These are phyloP conservation scores for Argyrosomus japonicus DNA, from an alignment of 2,113 vertebrate species.

Conservation along the genomic window DNA sequence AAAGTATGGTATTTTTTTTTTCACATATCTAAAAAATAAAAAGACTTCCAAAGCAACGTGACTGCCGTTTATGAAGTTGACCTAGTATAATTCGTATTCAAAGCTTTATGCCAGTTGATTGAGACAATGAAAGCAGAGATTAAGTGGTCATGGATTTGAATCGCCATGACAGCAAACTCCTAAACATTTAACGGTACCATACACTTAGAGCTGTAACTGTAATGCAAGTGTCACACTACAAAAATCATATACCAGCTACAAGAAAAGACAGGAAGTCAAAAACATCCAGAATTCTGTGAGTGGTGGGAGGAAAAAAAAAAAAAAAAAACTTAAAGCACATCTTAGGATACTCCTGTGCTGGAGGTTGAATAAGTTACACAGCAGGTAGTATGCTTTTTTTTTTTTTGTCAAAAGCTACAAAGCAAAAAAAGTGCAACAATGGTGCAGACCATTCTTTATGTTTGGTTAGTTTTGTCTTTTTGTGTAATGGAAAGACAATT, in stretches of 20 bases:
- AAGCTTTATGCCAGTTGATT: slow-evolving; percentile 69
- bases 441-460: slow-evolving; percentile 84
- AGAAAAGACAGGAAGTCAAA: slow-evolving; percentile 62
- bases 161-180: slow-evolving; percentile 67
- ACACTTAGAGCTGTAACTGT: slow-evolving; percentile 73
- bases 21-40: slow-evolving; percentile 55
- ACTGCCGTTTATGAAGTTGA: slow-evolving; percentile 68
- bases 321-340: slow-evolving; percentile 71
- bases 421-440: slow-evolving; percentile 85
- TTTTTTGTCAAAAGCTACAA: slow-evolving; percentile 79
- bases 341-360: slow-evolving; percentile 77
- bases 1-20: slow-evolving; percentile 56
- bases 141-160: slow-evolving; percentile 59
- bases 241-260: slow-evolving; percentile 73
- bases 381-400: slow-evolving; percentile 82
- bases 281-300: slow-evolving; percentile 71
- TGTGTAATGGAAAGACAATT: slow-evolving; percentile 75
- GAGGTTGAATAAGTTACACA: slow-evolving; percentile 86
- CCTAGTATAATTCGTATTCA: slow-evolving; percentile 64
- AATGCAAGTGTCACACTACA: slow-evolving; percentile 63
- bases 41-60: slow-evolving; percentile 47
- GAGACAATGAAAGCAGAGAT: slow-evolving; percentile 71
- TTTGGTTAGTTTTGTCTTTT: slow-evolving; percentile 82
- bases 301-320: slow-evolving; percentile 37
- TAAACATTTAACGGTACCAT: slow-evolving; percentile 78